These are phyloP conservation scores for Drosophila paracracens DNA, from an alignment of 2,888 invertebrate species.

Conservation along the genomic window DNA sequence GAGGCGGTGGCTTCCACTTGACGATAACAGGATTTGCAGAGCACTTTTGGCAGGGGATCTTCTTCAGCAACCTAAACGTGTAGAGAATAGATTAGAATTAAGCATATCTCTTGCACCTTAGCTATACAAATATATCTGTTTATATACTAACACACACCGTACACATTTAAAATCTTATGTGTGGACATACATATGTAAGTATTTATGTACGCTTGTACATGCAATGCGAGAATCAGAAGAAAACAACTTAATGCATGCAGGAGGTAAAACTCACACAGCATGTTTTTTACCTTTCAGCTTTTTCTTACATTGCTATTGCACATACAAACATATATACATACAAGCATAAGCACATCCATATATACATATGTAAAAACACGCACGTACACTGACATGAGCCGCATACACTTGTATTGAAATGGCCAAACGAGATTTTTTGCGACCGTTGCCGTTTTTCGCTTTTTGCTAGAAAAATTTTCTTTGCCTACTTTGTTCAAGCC, in stretches of 20 bases:
- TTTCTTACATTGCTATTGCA: conserved; percentile 28
- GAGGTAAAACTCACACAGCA: conserved; percentile 26
- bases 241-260: conserved; percentile 11
- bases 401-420: conserved; percentile 44
- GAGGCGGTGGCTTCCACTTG: conserved; percentile 84
- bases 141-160: not conserved
- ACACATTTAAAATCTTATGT: not conserved
- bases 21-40: conserved; percentile 82
- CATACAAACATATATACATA: not conserved
- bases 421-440: conserved; percentile 60
- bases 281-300: conserved; percentile 25
- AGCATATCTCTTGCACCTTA: not conserved
- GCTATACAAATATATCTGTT: not conserved
- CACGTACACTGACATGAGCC: conserved; percentile 14
- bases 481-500: conserved; percentile 53
- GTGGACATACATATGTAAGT: conserved; percentile 1
- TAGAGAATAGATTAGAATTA: conserved; percentile 1
- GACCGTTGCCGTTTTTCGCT: conserved; percentile 22
- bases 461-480: conserved; percentile 44
- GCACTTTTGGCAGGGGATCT: conserved; percentile 82
- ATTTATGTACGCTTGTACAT: not conserved
- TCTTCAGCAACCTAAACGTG: conserved; percentile 77
- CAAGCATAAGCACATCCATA: conserved; percentile 3
- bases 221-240: not conserved
- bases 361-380: conserved; percentile 1